These are phyloP conservation scores for Lagenorhynchus albirostris DNA, from an alignment of 2,113 vertebrate species.

Conservation along the genomic window DNA sequence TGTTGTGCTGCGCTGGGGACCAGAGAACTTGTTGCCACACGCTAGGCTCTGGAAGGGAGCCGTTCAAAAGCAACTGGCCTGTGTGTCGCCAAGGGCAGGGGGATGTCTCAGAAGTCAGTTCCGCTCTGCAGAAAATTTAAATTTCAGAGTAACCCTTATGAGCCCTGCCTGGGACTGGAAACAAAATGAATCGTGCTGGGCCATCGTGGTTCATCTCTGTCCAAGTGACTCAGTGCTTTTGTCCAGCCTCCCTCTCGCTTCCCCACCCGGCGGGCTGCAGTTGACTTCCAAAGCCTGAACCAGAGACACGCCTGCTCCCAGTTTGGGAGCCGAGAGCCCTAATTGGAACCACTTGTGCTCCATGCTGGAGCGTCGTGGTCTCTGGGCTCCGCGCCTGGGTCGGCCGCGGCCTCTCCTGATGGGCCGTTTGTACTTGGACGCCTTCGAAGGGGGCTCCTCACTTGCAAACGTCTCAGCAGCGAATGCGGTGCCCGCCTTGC, in stretches of 20 bases:
- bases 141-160: background rate
- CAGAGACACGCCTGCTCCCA: constrained; percentile 36
- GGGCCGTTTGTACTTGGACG: background rate
- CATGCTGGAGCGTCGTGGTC: background rate
- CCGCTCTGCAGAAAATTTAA: background rate
- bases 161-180: background rate
- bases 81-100: rapidly evolving
- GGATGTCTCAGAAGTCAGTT: background rate
- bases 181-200: background rate
- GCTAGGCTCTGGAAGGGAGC: background rate
- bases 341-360: constrained; percentile 47
- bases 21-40: background rate
- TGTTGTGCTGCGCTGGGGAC: background rate
- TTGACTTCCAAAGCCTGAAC: background rate
- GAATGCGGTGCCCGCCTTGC: background rate
- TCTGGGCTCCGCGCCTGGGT: background rate
- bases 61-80: background rate
- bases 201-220: background rate
- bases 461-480: background rate
- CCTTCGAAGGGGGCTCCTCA: background rate
- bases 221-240: constrained; percentile 7
- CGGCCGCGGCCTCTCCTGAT: background rate
- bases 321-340: background rate
- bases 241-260: background rate
- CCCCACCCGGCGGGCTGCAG: background rate